Evolutionary conservation across 2,888 invertebrate species (phyloP).

Genomic region (Drosophila borborema): DNA sequence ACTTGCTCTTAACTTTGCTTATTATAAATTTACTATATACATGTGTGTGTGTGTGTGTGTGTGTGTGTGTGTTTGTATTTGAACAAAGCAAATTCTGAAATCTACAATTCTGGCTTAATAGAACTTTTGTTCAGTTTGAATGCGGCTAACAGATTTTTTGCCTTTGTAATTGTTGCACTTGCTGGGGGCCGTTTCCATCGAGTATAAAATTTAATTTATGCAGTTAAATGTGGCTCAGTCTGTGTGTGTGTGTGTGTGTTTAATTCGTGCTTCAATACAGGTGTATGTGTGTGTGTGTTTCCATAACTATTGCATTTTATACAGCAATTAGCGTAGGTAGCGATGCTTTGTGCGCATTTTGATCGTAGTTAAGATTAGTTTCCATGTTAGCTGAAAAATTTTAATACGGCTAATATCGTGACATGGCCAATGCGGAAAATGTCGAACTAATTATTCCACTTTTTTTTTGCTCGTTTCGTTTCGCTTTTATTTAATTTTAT

Average conservation of each 20-base stretch:
- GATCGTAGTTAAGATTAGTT: slow-evolving; percentile 56
- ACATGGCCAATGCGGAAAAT: slow-evolving; percentile 58
- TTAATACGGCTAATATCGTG: slow-evolving; percentile 43
- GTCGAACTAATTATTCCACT: slow-evolving; percentile 35
- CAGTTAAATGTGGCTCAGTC: slow-evolving; percentile 27
- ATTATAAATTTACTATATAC: not conserved
- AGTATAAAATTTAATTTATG: slow-evolving; percentile 55
- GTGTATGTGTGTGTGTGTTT: slow-evolving; percentile 16
- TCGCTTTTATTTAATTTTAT: not conserved
- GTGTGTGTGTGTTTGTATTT: not conserved
- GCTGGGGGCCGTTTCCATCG: slow-evolving; percentile 50
- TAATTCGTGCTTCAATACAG: slow-evolving; percentile 18
- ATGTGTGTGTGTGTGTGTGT: not conserved
- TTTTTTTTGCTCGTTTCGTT: slow-evolving; percentile 8
- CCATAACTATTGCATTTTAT: slow-evolving; percentile 60
- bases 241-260: slow-evolving; percentile 32
- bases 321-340: slow-evolving; percentile 59
- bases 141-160: slow-evolving; percentile 47
- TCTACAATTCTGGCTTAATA: slow-evolving; percentile 35
- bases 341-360: slow-evolving; percentile 46
- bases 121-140: slow-evolving; percentile 40
- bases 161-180: slow-evolving; percentile 51
- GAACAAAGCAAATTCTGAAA: slow-evolving; percentile 17
- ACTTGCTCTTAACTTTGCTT: not conserved
- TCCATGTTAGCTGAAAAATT: slow-evolving; percentile 37